Conservation (phyloP, 2,113 vertebrate species). For the Pagrus major region DNA sequence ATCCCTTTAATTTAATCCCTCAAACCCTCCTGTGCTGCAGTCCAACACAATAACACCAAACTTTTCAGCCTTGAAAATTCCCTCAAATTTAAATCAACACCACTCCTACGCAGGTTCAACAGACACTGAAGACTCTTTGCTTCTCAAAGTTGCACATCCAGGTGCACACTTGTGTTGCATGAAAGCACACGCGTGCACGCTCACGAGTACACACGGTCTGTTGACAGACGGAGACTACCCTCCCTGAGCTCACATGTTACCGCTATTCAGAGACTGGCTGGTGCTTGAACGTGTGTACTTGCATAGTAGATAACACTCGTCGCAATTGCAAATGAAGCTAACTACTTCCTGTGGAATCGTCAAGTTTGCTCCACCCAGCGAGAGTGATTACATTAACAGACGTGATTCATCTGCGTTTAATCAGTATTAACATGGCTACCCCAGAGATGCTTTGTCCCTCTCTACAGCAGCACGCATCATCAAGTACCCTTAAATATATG, state of each 20-base stretch:
- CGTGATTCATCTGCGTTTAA: conserved; percentile 55
- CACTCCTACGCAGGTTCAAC: background rate
- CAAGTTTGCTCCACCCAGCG: conserved; percentile 13
- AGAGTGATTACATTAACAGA: conserved; percentile 20
- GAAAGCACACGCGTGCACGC: background rate
- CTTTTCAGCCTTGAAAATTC: background rate
- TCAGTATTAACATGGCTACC: conserved; percentile 45
- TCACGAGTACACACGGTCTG: conserved; percentile 4
- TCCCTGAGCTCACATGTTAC: background rate
- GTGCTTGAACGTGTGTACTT: conserved; percentile 31
- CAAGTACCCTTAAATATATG: conserved; percentile 33
- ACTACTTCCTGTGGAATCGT: conserved; percentile 18
- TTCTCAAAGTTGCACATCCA: background rate
- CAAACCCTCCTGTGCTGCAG: background rate
- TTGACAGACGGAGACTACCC: background rate
- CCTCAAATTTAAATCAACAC: conserved; percentile 10
- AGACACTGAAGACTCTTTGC: background rate
- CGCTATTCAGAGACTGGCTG: background rate
- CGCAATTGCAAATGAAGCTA: conserved; percentile 38
- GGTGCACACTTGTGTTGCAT: background rate
- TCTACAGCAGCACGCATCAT: conserved; percentile 29
- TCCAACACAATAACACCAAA: background rate
- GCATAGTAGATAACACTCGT: conserved; percentile 36
- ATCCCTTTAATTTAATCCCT: background rate
- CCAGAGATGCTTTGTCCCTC: conserved; percentile 26